Evolutionary conservation across 2,797 vertebrate genomes (phyloP), one percentile per base, ranked within the genome.

Genomic region (Lutjanus campechanus): DNA sequence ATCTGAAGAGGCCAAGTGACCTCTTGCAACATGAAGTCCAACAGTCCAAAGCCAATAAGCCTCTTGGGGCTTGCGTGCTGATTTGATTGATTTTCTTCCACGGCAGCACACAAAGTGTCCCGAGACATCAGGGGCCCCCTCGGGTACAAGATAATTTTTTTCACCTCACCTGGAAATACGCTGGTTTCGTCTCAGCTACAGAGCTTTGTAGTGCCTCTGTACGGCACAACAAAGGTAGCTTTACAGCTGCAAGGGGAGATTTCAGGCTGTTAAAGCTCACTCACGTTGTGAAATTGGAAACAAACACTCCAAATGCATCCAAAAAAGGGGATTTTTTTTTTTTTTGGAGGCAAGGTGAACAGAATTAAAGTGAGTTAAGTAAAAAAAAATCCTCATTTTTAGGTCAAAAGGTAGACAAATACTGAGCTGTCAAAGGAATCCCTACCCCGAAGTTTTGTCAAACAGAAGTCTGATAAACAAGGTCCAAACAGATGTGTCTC

Each of bases 11-110:
- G 36, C 20, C 43, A 29, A 71, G 64, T 63, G 49, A 63, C 70
- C 16, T 65, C 44, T 25, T 61, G 46, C 55, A 67, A 56, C 76
- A 82, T 68, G 15, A 76, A 40, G 41, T 63, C 50, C 40, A 78
- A 82, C 76, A 49, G 76, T 74, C 67, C 77, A 54, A 25, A 55
- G 82, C 36, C 69, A 54, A n/a, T 62, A 59, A 68, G 63, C 58
- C 22, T 69, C 44, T 8, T 8, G 16, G 49, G 50, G 47, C 44
- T 20, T 16, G 11, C 55, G 36, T 65, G 44, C 20, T 53, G 61
- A 81, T 85, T 69, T 71, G 67, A 82, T 82, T 79, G 61, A 81
- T 79, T 75, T 58, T 22, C 22, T 78, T 61, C 9, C 10, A 44
- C 56, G 40, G 69, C 46, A 76, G 73, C 36, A 29, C 64, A 65